A percentile compares a stretch with the other conserved stretches of the same genome.
Conservation (phyloP, 2,113 vertebrate species). For the Egretta garzetta region DNA sequence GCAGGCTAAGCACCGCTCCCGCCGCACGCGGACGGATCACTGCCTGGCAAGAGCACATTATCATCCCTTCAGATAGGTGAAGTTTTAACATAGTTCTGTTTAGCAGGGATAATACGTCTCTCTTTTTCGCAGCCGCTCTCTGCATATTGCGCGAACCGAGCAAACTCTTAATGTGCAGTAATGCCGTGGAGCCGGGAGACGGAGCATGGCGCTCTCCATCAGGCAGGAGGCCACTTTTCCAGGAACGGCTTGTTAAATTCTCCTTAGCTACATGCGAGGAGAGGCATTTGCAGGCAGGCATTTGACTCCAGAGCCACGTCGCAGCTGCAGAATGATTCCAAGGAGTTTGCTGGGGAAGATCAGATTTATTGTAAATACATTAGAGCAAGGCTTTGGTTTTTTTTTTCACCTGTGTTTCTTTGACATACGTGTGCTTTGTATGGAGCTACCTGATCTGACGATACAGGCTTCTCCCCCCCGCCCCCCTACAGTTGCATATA, state of each 20-base stretch:
- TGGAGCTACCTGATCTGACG: background rate
- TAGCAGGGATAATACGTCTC: conserved; percentile 67
- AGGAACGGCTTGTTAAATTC: background rate
- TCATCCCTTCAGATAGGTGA: conserved; percentile 83
- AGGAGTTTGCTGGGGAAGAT: conserved; percentile 21
- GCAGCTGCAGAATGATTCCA: background rate
- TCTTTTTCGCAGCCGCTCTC: background rate
- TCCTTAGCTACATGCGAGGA: background rate
- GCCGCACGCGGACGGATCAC: conserved; percentile 88
- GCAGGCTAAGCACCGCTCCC: conserved; percentile 79
- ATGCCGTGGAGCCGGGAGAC: background rate
- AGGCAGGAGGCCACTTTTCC: conserved; percentile 14
- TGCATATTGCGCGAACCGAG: background rate
- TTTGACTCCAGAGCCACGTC: background rate
- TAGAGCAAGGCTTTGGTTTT: background rate
- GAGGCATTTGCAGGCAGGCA: conserved; percentile 5
- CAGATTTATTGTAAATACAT: conserved; percentile 47
- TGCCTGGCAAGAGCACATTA: conserved; percentile 82
- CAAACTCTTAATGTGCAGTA: background rate
- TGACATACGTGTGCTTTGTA: background rate
- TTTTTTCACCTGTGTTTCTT: background rate
- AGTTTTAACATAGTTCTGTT: conserved; percentile 80
- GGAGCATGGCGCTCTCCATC: background rate
- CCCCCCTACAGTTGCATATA: conserved; percentile 66
- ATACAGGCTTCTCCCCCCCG: background rate